Evolutionary conservation across 2,113 vertebrate species (phyloP).

Genomic region (Orientallactaga bullata): DNA sequence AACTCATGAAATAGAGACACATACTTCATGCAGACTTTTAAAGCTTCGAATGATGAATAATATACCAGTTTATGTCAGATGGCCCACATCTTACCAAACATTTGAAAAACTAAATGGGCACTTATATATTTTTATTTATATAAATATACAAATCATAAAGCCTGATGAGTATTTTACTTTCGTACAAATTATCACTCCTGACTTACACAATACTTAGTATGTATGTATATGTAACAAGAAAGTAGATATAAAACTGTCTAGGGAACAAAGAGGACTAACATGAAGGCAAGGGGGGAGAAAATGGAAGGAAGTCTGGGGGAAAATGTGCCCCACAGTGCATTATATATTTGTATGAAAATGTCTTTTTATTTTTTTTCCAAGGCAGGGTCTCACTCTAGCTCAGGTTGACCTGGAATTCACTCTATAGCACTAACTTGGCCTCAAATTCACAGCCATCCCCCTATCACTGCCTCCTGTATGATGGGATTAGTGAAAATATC

Average conservation of each 20-base stretch:
- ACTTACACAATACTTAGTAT: conserved; percentile 38
- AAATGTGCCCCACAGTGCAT: not conserved
- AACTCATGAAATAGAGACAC: conserved; percentile 29
- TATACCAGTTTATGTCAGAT: not conserved
- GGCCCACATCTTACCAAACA: conserved; percentile 18
- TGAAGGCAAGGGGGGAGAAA: no score
- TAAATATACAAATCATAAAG: not conserved
- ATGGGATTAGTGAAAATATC: not conserved
- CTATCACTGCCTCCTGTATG: no score
- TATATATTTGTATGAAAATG: not conserved
- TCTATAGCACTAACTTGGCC: no score
- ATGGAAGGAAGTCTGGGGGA: not conserved
- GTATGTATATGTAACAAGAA: not conserved
- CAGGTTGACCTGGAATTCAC: no score
- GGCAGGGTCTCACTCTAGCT: no score
- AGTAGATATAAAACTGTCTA: not conserved
- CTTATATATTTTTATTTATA: conserved; percentile 18
- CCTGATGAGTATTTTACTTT: not conserved
- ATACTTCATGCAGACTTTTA: not conserved
- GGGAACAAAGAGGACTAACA: not conserved
- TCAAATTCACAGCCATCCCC: no score
- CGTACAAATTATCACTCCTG: not conserved
- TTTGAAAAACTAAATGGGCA: conserved; percentile 34
- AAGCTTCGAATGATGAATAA: conserved; percentile 42
- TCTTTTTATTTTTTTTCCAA: not conserved